These are phyloP conservation scores for Myanophis thanlyinensis DNA, from an alignment of 2,113 vertebrate species.

Conservation along the genomic window DNA sequence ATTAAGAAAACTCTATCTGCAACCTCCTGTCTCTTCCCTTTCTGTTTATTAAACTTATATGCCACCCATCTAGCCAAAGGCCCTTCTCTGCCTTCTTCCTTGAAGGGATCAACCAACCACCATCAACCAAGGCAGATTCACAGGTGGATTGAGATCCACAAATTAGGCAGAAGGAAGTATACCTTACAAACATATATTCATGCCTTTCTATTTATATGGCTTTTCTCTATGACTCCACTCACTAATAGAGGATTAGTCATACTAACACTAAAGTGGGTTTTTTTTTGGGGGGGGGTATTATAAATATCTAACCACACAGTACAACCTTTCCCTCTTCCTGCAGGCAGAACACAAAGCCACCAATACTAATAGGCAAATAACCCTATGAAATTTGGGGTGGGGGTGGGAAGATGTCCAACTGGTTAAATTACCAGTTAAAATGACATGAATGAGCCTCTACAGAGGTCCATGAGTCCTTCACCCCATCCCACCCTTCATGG, in stretches of 20 bases:
- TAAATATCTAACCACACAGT: background rate
- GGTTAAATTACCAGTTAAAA: background rate
- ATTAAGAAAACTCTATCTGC: background rate
- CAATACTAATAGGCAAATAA: background rate
- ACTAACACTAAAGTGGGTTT: background rate
- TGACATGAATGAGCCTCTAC: background rate
- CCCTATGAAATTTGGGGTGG: background rate
- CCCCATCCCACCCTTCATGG: no score
- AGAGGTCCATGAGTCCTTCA: background rate
- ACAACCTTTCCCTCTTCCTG: background rate
- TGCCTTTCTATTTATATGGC: background rate
- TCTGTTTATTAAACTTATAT: background rate
- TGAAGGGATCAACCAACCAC: background rate
- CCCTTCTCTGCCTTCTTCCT: background rate
- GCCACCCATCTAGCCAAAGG: background rate
- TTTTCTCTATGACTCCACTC: background rate
- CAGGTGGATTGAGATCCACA: background rate
- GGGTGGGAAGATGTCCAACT: background rate
- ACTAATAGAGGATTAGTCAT: background rate
- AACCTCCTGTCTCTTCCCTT: background rate
- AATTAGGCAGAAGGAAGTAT: background rate
- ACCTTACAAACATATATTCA: background rate
- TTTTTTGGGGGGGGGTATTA: background rate
- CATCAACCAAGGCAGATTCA: background rate
- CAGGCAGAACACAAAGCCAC: background rate